Evolutionary conservation across 2,888 invertebrate genomes (phyloP).

Genomic region (Copidosoma aretas): DNA sequence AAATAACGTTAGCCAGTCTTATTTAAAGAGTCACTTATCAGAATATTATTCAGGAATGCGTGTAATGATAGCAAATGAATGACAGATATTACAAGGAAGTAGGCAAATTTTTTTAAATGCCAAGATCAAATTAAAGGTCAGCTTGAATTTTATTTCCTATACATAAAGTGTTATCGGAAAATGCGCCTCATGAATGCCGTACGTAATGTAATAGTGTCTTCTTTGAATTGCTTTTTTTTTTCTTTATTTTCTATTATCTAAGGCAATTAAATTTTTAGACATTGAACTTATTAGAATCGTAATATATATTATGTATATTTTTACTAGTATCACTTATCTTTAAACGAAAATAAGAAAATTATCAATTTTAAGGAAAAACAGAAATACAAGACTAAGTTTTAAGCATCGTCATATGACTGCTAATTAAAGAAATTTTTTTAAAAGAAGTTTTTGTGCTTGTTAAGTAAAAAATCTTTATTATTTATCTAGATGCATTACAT

Average conservation of each 20-base stretch:
- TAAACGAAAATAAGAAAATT: too few relatives aligned
- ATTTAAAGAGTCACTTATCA: background rate
- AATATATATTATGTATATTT: too few relatives aligned
- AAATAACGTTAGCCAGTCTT: background rate
- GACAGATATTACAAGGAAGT: background rate
- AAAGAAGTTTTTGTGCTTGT: too few relatives aligned
- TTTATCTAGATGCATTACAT: too few relatives aligned
- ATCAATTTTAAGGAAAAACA: too few relatives aligned
- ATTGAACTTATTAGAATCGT: too few relatives aligned
- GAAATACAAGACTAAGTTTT: too few relatives aligned
- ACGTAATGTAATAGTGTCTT: background rate
- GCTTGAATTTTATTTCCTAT: background rate
- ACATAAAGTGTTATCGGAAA: background rate
- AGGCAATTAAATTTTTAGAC: too few relatives aligned
- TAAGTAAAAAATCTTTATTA: too few relatives aligned
- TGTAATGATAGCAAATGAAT: background rate
- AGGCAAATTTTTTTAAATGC: background rate
- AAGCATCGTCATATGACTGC: too few relatives aligned
- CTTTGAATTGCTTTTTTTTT: background rate
- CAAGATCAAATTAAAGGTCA: background rate
- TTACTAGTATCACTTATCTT: too few relatives aligned
- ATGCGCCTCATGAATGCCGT: background rate
- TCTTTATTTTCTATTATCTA: background rate
- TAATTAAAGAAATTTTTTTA: too few relatives aligned
- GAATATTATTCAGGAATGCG: background rate